Percentiles rank a stretch among this genome's conserved stretches.
These are phyloP conservation scores for Clepsis dumicolana DNA, from an alignment of 2,888 invertebrate genomes.

Conservation along the genomic window DNA sequence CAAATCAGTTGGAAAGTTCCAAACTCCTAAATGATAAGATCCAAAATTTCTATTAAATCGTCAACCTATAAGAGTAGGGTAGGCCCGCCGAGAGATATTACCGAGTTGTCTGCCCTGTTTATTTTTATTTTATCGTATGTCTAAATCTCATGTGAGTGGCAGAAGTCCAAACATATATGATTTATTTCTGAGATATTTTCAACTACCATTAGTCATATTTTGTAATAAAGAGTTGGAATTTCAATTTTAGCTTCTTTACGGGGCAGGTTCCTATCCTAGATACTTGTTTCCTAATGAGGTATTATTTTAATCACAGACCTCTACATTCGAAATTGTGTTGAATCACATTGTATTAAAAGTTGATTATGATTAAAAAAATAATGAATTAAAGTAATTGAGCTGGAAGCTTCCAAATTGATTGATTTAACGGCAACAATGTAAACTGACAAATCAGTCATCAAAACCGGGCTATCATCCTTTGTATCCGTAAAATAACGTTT, in stretches of 20 bases:
- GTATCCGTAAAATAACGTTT: not conserved
- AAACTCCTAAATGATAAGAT: constrained; percentile 27
- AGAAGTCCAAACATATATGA: not conserved
- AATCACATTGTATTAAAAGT: not conserved
- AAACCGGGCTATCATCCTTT: not conserved
- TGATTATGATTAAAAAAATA: not conserved
- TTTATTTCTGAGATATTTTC: not conserved
- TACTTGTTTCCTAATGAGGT: no score
- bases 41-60: constrained; percentile 32
- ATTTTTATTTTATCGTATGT: constrained; percentile 11
- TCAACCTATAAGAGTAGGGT: constrained; percentile 1
- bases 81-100: constrained; percentile 14
- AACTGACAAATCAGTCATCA: constrained; percentile 17
- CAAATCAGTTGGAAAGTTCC: constrained; percentile 31
- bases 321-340: not conserved
- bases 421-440: constrained; percentile 5
- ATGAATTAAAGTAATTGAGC: not conserved
- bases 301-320: no score
- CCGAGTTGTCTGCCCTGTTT: not conserved
- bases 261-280: no score
- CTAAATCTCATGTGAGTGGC: not conserved
- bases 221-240: no score
- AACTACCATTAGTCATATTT: no score
- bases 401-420: constrained; percentile 16
- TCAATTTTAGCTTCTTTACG: no score